Evolutionary conservation across 1,140 invertebrate genomes (phyloP).

Genomic region (Tetramorium alpestre): DNA sequence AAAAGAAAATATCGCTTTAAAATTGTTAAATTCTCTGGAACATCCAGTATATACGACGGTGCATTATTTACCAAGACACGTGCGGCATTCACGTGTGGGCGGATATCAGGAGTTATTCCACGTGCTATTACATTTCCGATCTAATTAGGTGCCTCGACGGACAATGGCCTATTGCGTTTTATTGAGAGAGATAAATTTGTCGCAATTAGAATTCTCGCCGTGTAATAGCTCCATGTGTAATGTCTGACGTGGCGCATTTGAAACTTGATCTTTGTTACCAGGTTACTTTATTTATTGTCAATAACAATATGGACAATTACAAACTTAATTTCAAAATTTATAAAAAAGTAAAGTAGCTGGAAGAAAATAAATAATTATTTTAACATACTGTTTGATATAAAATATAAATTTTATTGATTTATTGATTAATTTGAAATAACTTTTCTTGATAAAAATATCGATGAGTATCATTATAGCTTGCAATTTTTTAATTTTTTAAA

Average conservation of each 20-base stretch:
- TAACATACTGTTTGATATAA: background rate
- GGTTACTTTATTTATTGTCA: background rate
- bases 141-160: slow-evolving; percentile 37
- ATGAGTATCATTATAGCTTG: background rate
- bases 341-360: background rate
- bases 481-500: background rate
- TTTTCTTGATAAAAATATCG: background rate
- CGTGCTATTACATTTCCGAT: slow-evolving; percentile 43
- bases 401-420: background rate
- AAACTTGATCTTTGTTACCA: background rate
- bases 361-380: background rate
- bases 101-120: slow-evolving; percentile 49
- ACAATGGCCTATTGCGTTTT: slow-evolving; percentile 36
- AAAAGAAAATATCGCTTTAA: background rate
- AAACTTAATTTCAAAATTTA: background rate
- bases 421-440: background rate
- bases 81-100: background rate
- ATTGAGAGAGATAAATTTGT: slow-evolving; percentile 48
- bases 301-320: background rate
- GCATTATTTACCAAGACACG: background rate
- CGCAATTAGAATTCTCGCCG: slow-evolving; percentile 27
- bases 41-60: slow-evolving; percentile 5
- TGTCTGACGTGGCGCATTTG: background rate
- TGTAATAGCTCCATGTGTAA: background rate
- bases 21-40: background rate